Base-by-base conservation (phyloP, 2,888 invertebrate genomes). In the Euzetes globulus region DNA sequence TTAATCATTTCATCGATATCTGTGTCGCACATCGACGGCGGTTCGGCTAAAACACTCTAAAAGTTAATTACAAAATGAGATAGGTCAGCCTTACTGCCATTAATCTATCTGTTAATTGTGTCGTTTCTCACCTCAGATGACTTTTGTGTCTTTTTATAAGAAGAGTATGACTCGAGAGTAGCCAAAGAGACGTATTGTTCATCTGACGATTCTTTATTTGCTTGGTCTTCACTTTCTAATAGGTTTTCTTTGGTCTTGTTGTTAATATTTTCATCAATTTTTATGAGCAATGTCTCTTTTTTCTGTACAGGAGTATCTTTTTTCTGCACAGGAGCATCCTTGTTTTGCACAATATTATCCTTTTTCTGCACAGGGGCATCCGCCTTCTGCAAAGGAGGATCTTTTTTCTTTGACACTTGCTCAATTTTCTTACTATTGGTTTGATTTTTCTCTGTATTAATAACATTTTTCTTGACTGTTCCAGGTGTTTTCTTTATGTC, bases 161-260 rank as follows among this genome's bases (percentile, higher is more conserved):
- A 27, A 27, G 60, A 33, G 33, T 55, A 2, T 25, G 55, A 17
- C 4, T 63, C 63, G 19, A 63, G 29, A 13, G 63, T 63, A 9
- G 33, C 33, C 33, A 63, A 63, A 17, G 37, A 63, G 4, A 63
- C n/a, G n/a, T 63, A 37, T 25, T 63, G 63, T 63, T 63, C 33
- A 63, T 33, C 29, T 2, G 63, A 63, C 17, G 63, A 63, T 17
- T 63, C 37, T n/a, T 63, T 63, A 13, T 55, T 55, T 11, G 25
- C 15, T 3, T 33, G 7, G 4, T 33, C 33, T 33, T 33, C 33
- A 7, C 33, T 33, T 33, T 33, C 33, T 33, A 33, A 6, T 33
- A 6, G 33, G 4, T 33, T 33, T 6, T 33, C 33, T 6, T 6
- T 33, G 7, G 33, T 33, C 7, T 33, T 33, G 7, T 33, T 33